Percentiles rank a stretch among this genome's conserved stretches.
Conservation (phyloP, 2,888 invertebrate genomes). For the Holacanthella duospinosa region DNA sequence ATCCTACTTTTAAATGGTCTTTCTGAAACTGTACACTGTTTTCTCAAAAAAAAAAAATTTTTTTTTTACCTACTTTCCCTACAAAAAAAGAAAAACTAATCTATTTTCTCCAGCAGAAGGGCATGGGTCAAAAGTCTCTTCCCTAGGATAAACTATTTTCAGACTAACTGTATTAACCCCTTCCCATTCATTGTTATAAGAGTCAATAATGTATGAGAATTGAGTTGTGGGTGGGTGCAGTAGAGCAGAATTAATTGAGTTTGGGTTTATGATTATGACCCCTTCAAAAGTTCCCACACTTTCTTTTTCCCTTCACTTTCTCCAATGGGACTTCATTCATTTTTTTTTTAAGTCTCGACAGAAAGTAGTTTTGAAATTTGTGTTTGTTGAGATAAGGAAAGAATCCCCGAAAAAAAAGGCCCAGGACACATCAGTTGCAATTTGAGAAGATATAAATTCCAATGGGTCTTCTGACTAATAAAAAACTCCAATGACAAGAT, state of each 20-base stretch:
- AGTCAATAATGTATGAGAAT: too few species aligned
- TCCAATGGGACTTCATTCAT: background rate
- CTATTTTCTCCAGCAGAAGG: too few species aligned
- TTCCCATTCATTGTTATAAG: background rate
- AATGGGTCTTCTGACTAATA: background rate
- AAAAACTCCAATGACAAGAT: background rate
- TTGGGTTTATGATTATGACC: background rate
- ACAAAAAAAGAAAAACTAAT: background rate
- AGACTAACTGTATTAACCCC: background rate
- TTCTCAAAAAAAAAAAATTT: too few species aligned
- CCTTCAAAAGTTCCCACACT: background rate
- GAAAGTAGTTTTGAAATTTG: background rate
- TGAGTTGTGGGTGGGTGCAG: background rate
- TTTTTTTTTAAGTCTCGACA: background rate
- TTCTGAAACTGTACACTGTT: too few species aligned
- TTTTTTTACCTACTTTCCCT: background rate
- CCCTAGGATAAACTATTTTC: too few species aligned
- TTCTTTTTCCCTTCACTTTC: background rate
- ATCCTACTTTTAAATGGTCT: too few species aligned
- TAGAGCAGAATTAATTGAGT: background rate
- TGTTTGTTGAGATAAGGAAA: background rate
- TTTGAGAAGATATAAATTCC: constrained; percentile 3
- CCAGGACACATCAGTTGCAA: background rate
- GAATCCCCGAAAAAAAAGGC: background rate
- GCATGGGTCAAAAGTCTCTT: too few species aligned